Percentiles rank a stretch among this genome's conserved stretches.
phyloP scores from a whole-genome alignment of 2,888 invertebrate species.

The Marronus borbonicus region DNA sequence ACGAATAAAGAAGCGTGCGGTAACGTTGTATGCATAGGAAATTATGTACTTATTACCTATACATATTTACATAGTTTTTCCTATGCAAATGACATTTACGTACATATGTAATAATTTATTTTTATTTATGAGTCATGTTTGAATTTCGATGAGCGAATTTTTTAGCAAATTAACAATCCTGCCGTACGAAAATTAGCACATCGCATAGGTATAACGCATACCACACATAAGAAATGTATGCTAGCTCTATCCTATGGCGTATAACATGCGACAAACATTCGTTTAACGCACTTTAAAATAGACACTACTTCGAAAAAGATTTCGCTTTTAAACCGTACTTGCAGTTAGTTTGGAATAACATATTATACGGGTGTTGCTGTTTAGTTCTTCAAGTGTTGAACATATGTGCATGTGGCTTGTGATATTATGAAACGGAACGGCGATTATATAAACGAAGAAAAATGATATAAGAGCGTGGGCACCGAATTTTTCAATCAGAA shows the following conservation, averaged over 20 bases:
- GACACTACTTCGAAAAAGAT: conserved; percentile 24
- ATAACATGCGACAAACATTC: conserved; percentile 3
- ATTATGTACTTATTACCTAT: not conserved
- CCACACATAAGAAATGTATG: not conserved
- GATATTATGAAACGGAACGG: not conserved
- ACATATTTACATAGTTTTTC: conserved; percentile 25
- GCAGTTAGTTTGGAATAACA: conserved; percentile 16
- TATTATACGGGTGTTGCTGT: conserved; percentile 12
- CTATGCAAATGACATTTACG: conserved; percentile 31
- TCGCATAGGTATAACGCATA: conserved; percentile 11
- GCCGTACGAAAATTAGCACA: conserved; percentile 37
- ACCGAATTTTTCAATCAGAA: conserved; percentile 21
- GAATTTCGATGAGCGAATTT: conserved; percentile 35
- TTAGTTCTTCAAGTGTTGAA: conserved; percentile 39
- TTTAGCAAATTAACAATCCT: conserved; percentile 45
- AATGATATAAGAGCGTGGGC: conserved; percentile 24
- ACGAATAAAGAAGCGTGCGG: conserved; percentile 15
- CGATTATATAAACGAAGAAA: conserved; percentile 34
- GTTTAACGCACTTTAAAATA: conserved; percentile 20
- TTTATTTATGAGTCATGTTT: conserved; percentile 46
- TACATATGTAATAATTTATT: conserved; percentile 45
- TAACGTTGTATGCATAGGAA: conserved; percentile 36
- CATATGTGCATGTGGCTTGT: conserved; percentile 39
- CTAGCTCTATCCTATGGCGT: not conserved
- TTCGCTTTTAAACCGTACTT: conserved; percentile 16